Conservation (phyloP, 1,140 invertebrate genomes). For the Listronotus oregonensis region DNA sequence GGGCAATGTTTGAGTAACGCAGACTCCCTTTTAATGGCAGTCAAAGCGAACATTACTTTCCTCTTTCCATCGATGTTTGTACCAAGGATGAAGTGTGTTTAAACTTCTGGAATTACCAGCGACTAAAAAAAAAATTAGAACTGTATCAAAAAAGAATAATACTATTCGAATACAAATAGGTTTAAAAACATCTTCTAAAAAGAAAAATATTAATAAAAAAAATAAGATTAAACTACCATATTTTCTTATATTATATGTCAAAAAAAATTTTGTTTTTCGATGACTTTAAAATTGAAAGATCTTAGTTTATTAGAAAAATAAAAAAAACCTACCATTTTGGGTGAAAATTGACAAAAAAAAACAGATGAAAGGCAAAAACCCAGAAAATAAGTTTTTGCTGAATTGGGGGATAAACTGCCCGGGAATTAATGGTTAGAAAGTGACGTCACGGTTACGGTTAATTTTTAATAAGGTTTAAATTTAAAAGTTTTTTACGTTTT, state of each 20-base stretch:
- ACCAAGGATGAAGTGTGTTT: constrained; percentile 99
- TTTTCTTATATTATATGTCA: neutral
- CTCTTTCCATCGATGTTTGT: constrained; percentile 99
- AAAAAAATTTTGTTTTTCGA: neutral
- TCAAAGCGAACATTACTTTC: constrained; percentile 98
- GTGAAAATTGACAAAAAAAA: neutral
- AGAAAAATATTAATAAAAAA: neutral
- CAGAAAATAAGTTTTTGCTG: too few species aligned
- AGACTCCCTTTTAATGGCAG: constrained; percentile 99
- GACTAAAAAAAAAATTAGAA: constrained; percentile 69
- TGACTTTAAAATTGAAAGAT: constrained; percentile 6
- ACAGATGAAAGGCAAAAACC: neutral
- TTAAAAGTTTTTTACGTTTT: too few species aligned
- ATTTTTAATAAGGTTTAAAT: too few species aligned
- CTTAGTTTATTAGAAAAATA: constrained; percentile 4
- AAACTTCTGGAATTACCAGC: constrained; percentile 97
- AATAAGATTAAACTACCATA: neutral
- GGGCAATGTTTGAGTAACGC: constrained; percentile 95
- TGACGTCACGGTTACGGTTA: too few species aligned
- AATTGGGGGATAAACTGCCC: too few species aligned
- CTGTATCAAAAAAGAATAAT: constrained; percentile 10
- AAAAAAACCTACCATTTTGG: constrained; percentile 23
- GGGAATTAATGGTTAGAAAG: too few species aligned
- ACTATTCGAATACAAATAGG: neutral
- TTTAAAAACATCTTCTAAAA: too few species aligned